Conservation (phyloP, 2,888 invertebrate genomes). For the Antheraea assamensis region DNA sequence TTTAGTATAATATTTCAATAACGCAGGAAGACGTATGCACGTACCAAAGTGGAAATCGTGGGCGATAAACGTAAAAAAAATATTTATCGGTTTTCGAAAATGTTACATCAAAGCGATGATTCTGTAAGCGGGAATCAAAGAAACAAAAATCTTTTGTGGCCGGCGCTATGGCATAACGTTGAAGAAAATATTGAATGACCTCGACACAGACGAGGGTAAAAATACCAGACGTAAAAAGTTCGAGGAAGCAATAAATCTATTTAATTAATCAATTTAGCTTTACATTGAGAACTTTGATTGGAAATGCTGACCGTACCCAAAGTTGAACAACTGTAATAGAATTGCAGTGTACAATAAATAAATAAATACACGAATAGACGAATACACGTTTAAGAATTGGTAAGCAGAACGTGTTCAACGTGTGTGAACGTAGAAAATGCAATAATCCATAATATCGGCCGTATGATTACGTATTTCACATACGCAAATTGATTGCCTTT, state of each 20-base stretch:
- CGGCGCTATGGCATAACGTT: conserved; percentile 45
- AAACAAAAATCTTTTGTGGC: conserved; percentile 44
- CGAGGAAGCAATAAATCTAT: conserved; percentile 73
- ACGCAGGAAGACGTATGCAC: conserved; percentile 42
- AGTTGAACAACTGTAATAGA: conserved; percentile 44
- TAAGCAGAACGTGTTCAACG: conserved; percentile 37
- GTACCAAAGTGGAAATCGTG: conserved; percentile 33
- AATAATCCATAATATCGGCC: conserved; percentile 16
- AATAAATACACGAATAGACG: conserved; percentile 20
- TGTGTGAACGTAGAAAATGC: conserved; percentile 36
- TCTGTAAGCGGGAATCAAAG: conserved; percentile 59
- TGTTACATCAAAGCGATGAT: conserved; percentile 63
- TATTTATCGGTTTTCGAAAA: conserved; percentile 49
- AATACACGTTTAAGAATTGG: conserved; percentile 32
- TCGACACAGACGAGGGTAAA: conserved; percentile 51
- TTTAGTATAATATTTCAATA: conserved; percentile 52
- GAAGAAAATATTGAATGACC: conserved; percentile 66
- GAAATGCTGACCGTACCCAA: conserved; percentile 55
- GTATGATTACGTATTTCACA: no score
- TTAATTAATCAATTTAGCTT: conserved; percentile 76
- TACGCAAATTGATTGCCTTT: no score
- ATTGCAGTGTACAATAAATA: conserved; percentile 29
- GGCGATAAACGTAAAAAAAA: conserved; percentile 33
- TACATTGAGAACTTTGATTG: conserved; percentile 69
- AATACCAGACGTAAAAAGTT: conserved; percentile 64